phyloP scores from a whole-genome alignment of 2,113 vertebrate species.

The Platysternon megacephalum region DNA sequence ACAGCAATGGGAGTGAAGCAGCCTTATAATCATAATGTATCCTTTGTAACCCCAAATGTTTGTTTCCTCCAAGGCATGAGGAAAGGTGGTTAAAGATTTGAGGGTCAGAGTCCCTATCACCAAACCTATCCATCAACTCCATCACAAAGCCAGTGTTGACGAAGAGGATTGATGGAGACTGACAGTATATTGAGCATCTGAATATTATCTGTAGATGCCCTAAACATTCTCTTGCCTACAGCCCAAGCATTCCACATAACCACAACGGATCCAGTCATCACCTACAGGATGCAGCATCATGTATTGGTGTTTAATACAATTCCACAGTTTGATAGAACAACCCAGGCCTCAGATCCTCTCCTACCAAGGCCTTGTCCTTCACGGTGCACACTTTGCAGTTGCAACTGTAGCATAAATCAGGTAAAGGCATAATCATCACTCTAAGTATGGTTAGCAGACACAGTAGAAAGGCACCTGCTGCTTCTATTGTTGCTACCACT shows the following conservation, averaged over 20 bases:
- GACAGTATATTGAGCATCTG: not conserved
- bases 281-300: not conserved
- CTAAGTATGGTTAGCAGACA: not conserved
- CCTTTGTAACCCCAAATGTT: accelerated
- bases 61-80: not conserved
- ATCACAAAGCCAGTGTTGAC: accelerated
- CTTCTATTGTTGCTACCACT: not conserved
- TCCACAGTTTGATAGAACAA: accelerated
- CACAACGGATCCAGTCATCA: accelerated
- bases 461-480: not conserved
- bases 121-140: not conserved
- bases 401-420: not conserved
- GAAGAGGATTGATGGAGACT: accelerated
- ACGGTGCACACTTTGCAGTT: not conserved
- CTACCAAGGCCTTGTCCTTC: not conserved
- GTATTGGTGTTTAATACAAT: not conserved
- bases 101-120: accelerated
- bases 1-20: accelerated
- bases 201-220: not conserved
- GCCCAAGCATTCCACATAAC: not conserved
- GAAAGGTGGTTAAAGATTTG: accelerated
- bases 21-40: accelerated
- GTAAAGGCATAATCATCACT: not conserved
- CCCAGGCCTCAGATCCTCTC: not conserved
- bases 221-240: no score